Evolutionary conservation across 2,113 vertebrate species (phyloP), one percentile per base, ranked within the genome.

Genomic region (Todiramphus saurophagus): DNA sequence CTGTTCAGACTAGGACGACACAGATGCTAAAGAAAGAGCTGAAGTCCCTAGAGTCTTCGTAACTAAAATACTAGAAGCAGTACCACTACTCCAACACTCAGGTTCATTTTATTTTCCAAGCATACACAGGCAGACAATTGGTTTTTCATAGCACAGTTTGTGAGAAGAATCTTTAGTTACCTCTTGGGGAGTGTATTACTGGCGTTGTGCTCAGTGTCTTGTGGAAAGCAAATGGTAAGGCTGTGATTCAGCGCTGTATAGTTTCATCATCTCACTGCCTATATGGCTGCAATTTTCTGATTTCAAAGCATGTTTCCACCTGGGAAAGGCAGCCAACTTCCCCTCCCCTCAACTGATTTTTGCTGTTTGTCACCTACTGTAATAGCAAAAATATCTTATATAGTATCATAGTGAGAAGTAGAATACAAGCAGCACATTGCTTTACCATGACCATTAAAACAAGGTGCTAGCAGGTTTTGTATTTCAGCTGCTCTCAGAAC

Each of bases 101-200:
- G 51, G 62, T 88, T 96, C 78, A 75, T 92, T 97, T 97, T 89
- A 93, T 96, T 97, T 97, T 96, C 92, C 87, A 88, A 93, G 92
- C 75, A 51, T 64, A 92, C 9, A 24, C 39, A 87, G 69, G 39
- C 82, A 96, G 93, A 95, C 88, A 96, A 92, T 78, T 93, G 92
- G 16, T 37, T 95, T 98, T 94, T 94, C 94, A 96, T 86, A 93
- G 70, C 83, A 73, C 58, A 74, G 87, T 95, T 93, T 94, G 82
- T 81, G 83, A 96, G 77, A 87, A 87, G 93, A 97, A 94, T 83
- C 94, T 91, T 95, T 95, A 97, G 93, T 90, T 94, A 85, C 83
- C 77, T 96, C 94, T 96, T 78, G 66, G 46, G 75, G 76, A 15
- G 37, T 24, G 43, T 83, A 87, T 92, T 94, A 64, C 83, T 63